These are phyloP conservation scores for Papilio dardanus DNA, from an alignment of 1,140 invertebrate genomes.

Conservation along the genomic window DNA sequence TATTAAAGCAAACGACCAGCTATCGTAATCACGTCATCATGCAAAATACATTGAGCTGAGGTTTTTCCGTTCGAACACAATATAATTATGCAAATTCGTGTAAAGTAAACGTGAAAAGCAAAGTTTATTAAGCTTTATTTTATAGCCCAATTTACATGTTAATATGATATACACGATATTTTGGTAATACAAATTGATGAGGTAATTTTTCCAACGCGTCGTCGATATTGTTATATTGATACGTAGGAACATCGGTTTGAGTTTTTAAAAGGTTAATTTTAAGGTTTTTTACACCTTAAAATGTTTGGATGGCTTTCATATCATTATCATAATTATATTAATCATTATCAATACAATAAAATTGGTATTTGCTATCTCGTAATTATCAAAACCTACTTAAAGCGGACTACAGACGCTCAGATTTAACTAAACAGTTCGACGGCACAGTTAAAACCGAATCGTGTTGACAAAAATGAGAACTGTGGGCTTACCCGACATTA, in stretches of 20 bases:
- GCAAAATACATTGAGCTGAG: constrained; percentile 28
- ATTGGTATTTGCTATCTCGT: too few relatives aligned
- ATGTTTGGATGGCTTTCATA: neutral
- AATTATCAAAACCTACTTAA: too few relatives aligned
- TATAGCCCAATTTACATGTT: constrained; percentile 26
- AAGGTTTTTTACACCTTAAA: neutral
- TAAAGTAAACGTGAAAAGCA: constrained; percentile 31
- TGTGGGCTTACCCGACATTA: too few relatives aligned
- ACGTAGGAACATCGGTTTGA: neutral
- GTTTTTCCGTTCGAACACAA: constrained; percentile 22
- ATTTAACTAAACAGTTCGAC: too few relatives aligned
- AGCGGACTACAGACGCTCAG: too few relatives aligned
- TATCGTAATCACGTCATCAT: constrained; percentile 10
- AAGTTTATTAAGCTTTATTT: constrained; percentile 27
- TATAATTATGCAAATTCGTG: constrained; percentile 32
- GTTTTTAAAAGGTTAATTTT: neutral
- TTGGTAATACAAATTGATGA: constrained; percentile 8
- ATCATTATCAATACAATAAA: too few relatives aligned
- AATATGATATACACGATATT: constrained; percentile 20
- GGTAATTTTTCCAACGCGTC: neutral
- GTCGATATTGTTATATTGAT: neutral
- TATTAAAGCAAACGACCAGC: neutral
- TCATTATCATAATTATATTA: too few relatives aligned
- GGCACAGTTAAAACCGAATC: too few relatives aligned
- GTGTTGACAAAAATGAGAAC: too few relatives aligned